Conservation (phyloP, 2,113 vertebrate genomes). For the Xiphophorus couchianus region DNA sequence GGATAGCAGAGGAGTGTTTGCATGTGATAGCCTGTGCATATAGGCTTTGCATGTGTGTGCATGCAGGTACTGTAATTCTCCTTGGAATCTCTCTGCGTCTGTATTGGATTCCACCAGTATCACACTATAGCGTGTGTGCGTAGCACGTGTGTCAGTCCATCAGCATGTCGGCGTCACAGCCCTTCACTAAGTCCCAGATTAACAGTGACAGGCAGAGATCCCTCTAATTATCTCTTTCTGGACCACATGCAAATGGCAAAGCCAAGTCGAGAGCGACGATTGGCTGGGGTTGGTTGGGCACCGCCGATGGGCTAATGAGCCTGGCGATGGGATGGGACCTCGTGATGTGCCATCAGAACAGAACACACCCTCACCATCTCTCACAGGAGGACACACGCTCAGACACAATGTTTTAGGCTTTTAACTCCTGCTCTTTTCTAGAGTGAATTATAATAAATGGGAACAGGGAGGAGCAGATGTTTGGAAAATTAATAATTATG, state of each 20-base stretch:
- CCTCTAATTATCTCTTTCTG: constrained; percentile 84
- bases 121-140: constrained; percentile 34
- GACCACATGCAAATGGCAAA: constrained; percentile 81
- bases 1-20: not conserved
- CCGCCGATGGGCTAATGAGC: constrained; percentile 73
- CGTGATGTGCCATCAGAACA: constrained; percentile 64
- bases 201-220: constrained; percentile 85
- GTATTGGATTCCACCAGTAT: constrained; percentile 23
- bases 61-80: constrained; percentile 13
- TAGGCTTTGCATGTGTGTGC: constrained; percentile 5
- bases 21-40: constrained; percentile 10
- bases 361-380: constrained; percentile 41
- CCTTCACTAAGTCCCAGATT: constrained; percentile 81
- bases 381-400: constrained; percentile 22
- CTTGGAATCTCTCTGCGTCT: constrained; percentile 7
- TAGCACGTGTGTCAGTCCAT: constrained; percentile 64
- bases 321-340: constrained; percentile 73
- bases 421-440: constrained; percentile 20
- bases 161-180: constrained; percentile 77
- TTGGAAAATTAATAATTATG: not conserved
- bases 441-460: not conserved
- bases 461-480: not conserved
- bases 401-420: constrained; percentile 23
- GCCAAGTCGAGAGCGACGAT: constrained; percentile 60
- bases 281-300: constrained; percentile 63